A percentile compares a stretch with the other conserved stretches of the same genome.
Conservation (phyloP, 2,113 vertebrate species). For the Narcine bancroftii region DNA sequence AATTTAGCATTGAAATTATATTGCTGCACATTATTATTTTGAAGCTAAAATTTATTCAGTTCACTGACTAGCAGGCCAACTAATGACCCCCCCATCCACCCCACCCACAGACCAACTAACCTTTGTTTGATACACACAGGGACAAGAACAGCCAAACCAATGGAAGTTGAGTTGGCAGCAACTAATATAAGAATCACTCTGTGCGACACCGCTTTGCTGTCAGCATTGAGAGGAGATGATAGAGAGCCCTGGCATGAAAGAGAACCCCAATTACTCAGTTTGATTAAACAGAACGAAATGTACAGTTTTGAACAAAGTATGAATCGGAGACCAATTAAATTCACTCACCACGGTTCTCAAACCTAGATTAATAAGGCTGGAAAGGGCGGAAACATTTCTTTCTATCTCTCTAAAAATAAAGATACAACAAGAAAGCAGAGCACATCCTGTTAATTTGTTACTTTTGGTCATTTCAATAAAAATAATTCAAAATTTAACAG, state of each 20-base stretch:
- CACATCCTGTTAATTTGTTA: neutral
- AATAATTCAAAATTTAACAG: neutral
- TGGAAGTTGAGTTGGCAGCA: neutral
- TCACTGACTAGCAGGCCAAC: neutral
- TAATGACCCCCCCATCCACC: no score
- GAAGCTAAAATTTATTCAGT: neutral
- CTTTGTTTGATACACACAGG: neutral
- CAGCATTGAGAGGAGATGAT: neutral
- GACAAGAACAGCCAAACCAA: slow-evolving; percentile 2
- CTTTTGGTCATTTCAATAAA: neutral
- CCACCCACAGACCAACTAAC: neutral
- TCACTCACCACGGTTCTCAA: slow-evolving; percentile 13
- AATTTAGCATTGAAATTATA: neutral
- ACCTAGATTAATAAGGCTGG: slow-evolving; percentile 13
- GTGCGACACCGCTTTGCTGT: neutral
- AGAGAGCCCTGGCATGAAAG: neutral
- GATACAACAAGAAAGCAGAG: neutral
- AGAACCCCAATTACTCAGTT: neutral
- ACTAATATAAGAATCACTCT: slow-evolving; percentile 16
- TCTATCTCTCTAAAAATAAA: slow-evolving; percentile 28
- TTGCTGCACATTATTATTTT: neutral
- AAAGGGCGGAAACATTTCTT: slow-evolving; percentile 11
- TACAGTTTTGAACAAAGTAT: neutral
- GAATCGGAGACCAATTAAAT: neutral
- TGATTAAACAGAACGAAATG: neutral